Base-by-base conservation (phyloP, 2,888 invertebrate genomes). In the Platypus cylindrus region DNA sequence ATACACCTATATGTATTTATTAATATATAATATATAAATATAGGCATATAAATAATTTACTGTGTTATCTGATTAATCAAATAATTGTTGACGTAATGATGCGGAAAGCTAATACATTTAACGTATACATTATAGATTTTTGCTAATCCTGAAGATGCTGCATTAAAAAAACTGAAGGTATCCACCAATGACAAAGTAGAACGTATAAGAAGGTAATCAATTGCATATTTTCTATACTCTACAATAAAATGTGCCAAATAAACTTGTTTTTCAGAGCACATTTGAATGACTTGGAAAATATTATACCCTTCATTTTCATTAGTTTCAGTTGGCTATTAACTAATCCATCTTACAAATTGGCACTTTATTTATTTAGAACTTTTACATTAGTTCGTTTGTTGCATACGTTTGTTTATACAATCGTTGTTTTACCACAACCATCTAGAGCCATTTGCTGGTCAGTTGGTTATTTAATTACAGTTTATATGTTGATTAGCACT, bases 251-350 rank as follows among this genome's bases (percentile, higher is more conserved):
- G 22, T 20, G n/a, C 5, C 12, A 11, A 26, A 11, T 26, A 26
- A 26, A 8, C 26, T 26, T 26, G 26, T 36, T 5, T 59, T 62
- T 8, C 55, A 75, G 76, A 49, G 76, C 73, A 8, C 78, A 79
- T 52, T 61, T 68, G 44, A 78, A 79, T 50, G 78, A 78, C 53
- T 53, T 78, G 53, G 78, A 78, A 57, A 78, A 78, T 52, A 76
- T 79, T 29, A 65, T 72, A 0, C 64, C 70, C 2, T 78, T 78
- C 53, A 67, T 75, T 56, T 48, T 73, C 16, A 52, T 73, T 22
- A 73, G 67, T 2, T 64, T 69, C 2, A 50, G 73, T 37, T 79
- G 74, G 59, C 50, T 71, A 40, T 59, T 70, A 5, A 75, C 73
- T 0, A 62, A 62, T 1, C 78, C 78, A 1, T 56, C 53, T 35